A percentile compares a stretch with the other conserved stretches of the same genome.
These are phyloP conservation scores for Chrysaora quinquecirrha DNA, from an alignment of 30 jellyfish, hydroid and myxozoan genomes.

Conservation along the genomic window DNA sequence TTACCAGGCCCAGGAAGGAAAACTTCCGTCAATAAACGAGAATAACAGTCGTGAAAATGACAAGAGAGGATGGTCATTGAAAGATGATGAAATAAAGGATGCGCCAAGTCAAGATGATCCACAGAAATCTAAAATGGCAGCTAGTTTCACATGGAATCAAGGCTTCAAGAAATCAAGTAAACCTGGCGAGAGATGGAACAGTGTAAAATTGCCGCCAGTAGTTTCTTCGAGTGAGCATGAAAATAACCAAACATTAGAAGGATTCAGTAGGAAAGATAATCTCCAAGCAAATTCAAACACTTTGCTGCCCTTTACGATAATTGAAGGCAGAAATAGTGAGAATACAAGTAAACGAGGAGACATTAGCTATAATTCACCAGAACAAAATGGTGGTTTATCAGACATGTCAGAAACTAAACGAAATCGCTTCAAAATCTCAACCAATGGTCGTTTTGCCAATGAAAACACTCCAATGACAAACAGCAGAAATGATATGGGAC, in stretches of 20 bases:
- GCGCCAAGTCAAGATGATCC: not conserved
- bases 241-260: not conserved
- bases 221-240: not conserved
- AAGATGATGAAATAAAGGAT: not conserved
- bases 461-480: not conserved
- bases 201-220: not conserved
- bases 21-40: slow-evolving; percentile 17
- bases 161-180: not conserved
- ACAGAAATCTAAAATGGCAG: not conserved
- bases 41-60: not conserved
- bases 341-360: not conserved
- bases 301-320: not conserved
- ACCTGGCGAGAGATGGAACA: not conserved
- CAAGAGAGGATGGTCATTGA: not conserved
- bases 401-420: not conserved
- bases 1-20: slow-evolving; percentile 9
- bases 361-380: not conserved
- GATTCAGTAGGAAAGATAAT: not conserved
- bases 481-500: not conserved
- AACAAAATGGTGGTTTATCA: not conserved
- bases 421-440: not conserved
- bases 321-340: not conserved
- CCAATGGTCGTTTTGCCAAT: not conserved
- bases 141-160: slow-evolving; percentile 2
- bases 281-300: not conserved